phyloP scores from a whole-genome alignment of 2,888 invertebrate species.

The Campoplex nolae region DNA sequence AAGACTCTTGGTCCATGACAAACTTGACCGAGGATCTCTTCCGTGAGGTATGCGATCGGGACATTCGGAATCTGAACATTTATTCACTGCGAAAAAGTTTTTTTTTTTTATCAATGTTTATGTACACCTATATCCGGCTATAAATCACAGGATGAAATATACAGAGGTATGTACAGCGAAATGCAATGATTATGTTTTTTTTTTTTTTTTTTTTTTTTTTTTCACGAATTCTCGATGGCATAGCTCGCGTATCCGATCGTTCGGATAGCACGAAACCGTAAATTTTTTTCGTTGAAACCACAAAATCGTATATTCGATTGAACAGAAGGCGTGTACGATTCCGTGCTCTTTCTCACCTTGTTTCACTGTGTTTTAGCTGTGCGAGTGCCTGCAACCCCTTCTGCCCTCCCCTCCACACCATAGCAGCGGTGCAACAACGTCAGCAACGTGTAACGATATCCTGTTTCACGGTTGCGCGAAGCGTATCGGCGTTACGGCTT shows the following conservation, averaged over 20 bases:
- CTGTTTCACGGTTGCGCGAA: conserved; percentile 69
- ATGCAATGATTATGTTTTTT: background rate
- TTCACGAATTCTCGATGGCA: background rate
- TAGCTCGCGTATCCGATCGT: background rate
- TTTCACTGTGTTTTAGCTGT: conserved; percentile 1
- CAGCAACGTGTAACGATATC: conserved; percentile 66
- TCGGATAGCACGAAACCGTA: background rate
- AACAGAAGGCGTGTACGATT: background rate
- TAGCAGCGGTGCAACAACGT: background rate
- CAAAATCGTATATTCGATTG: conserved; percentile 31
- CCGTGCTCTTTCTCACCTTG: conserved; percentile 24
- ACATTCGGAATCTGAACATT: background rate
- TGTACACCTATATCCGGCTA: background rate
- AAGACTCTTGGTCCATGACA: background rate
- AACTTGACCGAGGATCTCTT: background rate
- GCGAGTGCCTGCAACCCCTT: background rate
- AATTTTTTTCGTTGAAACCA: conserved; percentile 13
- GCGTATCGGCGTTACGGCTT: conserved; percentile 73
- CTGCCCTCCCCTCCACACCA: background rate
- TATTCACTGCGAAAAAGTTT: background rate
- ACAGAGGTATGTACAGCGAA: background rate
- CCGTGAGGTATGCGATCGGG: background rate
- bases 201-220: too few species aligned
- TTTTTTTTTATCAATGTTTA: background rate
- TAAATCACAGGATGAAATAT: background rate